Base-by-base conservation (phyloP, 2,113 vertebrate species). In the Manacus vitellinus region DNA sequence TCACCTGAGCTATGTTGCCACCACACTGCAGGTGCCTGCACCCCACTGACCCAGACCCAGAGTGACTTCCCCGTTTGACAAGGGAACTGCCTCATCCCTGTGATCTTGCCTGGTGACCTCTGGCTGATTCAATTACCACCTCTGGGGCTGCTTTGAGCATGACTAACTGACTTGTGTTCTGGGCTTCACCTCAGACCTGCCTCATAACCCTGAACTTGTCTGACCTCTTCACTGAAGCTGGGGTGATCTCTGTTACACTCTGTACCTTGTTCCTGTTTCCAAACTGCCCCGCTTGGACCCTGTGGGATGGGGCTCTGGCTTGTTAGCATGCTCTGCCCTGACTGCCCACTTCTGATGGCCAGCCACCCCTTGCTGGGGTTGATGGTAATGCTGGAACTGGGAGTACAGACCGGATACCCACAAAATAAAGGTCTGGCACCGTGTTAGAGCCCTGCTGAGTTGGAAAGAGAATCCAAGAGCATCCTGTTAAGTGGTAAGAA, bases 401-500 rank as follows among this genome's bases (percentile, higher is more conserved):
- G 87, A 92, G 62, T 46, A 74, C 71, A 68, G 68, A 81, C 88
- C 92, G 95, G 94, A 91, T 94, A 91, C n/a, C 24, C 86, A 16
- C 68, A 88, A 92, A 94, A 91, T 83, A 89, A 81, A 85, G 80
- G 76, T 37, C 88, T 97, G 94, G 93, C 92, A 96, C 46, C 0
- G 4, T 17, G 62, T 72, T 80, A 94, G 71, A 92, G 70, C 68
- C 72, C 75, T 56, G 81, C 94, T 84, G 92, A 94, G 81, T 1
- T 94, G 54, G 85, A 71, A 94, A 94, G 65, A 86, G 82, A 96
- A 94, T 80, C 94, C 95, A 94, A 97, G 86, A 95, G 95, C 95
- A 96, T 95, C 86, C 92, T 94, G 90, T 89, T 93, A 95, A 96
- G 71, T 96, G 83, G 93, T 52, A 95, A 96, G 81, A 96, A 97